Base-by-base conservation (phyloP, 2,797 vertebrate genomes). In the Helostoma temminkii region DNA sequence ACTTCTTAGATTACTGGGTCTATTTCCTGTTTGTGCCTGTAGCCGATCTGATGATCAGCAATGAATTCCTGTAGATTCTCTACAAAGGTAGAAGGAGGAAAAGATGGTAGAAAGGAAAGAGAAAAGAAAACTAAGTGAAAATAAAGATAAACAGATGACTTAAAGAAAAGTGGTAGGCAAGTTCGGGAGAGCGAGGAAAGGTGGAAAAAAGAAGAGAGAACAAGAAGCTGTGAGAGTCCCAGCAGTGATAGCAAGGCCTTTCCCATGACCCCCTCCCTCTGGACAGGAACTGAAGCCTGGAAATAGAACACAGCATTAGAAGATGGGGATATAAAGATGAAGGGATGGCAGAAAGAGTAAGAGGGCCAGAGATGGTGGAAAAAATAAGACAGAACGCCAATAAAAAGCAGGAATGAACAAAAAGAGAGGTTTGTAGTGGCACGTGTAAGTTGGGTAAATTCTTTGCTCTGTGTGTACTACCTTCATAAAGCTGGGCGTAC, bases 401-500 rank as follows among this genome's bases (percentile, higher is more conserved):
- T 0, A 1, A 59, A 18, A 45, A 42, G 21, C 9, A 45, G 56
- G 41, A 69, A 62, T 57, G 58, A 74, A 78, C 49, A 69, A 64
- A 60, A 47, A 45, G 50, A 55, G 41, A 64, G 46, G 49, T 81
- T 26, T 62, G 22, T 54, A 53, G 32, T 9, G 62, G 37, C 19
- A 54, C 26, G 64, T 72, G 48, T 42, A 82, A 89, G 78, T 62
- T 89, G 85, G 39, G 34, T 81, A 49, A 52, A 75, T 53, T 1
- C 34, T 66, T 21, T 66, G 49, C 58, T 42, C 25, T 73, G 43
- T 60, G 28, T 67, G 66, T 86, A n/a, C n/a, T 95, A 99, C 98
- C 95, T 93, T 99, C 96, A 70, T 98, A 99, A 26, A 98, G 92
- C 83, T 99, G 98, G 63, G 96, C 96, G 24, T 99, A 99, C 37